phyloP scores from a whole-genome alignment of 2,113 vertebrate genomes.

The Galeopterus variegatus region DNA sequence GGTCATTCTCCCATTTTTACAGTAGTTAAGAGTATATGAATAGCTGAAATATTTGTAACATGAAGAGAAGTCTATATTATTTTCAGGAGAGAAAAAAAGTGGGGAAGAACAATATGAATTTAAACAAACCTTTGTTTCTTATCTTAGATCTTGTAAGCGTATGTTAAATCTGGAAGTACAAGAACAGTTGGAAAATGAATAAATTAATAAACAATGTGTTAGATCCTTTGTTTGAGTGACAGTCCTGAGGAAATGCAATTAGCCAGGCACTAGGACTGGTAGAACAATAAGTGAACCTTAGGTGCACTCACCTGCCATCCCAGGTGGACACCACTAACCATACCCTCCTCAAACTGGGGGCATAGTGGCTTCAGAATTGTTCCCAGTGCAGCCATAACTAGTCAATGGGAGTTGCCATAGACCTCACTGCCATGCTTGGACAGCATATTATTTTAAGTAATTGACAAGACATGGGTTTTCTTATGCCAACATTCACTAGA shows the following conservation, averaged over 20 bases:
- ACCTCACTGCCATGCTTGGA: neutral
- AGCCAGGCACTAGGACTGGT: accelerated
- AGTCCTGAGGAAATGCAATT: neutral
- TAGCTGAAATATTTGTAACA: neutral
- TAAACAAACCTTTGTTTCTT: neutral
- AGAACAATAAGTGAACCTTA: accelerated
- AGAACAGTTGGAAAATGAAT: neutral
- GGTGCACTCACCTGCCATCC: accelerated
- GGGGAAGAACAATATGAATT: neutral
- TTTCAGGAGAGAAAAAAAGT: neutral
- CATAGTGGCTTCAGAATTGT: neutral
- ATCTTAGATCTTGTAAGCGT: neutral
- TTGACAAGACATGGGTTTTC: neutral
- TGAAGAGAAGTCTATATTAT: neutral
- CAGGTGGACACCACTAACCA: no score
- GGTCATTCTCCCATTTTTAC: neutral
- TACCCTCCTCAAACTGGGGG: neutral
- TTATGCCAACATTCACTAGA: neutral
- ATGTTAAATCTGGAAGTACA: neutral
- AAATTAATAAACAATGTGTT: neutral
- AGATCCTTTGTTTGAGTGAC: neutral
- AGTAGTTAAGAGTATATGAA: neutral
- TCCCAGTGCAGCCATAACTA: neutral
- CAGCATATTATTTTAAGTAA: neutral
- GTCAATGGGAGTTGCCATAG: neutral